These are phyloP conservation scores for Alauda arvensis DNA, from an alignment of 2,797 vertebrate genomes.

Conservation along the genomic window DNA sequence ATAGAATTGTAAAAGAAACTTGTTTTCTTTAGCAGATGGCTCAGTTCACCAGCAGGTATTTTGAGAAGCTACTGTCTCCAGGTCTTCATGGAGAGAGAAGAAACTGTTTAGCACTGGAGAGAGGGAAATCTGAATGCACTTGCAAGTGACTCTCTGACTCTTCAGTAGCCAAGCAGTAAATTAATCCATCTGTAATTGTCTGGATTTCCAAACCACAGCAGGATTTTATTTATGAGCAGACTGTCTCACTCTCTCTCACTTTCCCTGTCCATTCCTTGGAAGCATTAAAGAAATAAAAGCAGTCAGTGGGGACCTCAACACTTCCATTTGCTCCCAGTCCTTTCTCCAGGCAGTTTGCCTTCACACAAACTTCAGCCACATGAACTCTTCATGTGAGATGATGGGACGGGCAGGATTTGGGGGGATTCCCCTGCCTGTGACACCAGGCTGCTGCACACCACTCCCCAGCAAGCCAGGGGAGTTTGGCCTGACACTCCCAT, in stretches of 20 bases:
- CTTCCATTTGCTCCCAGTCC: background rate
- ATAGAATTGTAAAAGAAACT: background rate
- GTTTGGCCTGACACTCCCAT: background rate
- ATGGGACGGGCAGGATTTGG: background rate
- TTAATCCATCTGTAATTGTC: background rate
- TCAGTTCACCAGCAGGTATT: background rate
- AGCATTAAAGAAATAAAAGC: background rate
- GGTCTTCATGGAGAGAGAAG: background rate
- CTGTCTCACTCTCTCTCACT: background rate
- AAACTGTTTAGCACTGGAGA: background rate
- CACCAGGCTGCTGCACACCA: background rate
- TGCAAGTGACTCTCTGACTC: background rate
- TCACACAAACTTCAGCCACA: background rate
- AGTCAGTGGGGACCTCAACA: background rate
- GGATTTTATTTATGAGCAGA: background rate
- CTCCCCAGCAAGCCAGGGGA: background rate
- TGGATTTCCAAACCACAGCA: background rate
- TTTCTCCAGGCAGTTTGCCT: background rate
- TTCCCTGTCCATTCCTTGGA: background rate
- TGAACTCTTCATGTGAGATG: rapidly evolving
- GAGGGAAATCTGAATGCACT: background rate
- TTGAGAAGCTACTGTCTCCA: background rate
- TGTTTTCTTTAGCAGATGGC: background rate
- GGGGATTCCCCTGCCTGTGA: background rate
- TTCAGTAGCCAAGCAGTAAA: background rate